Percentiles rank a stretch among this genome's conserved stretches.
Evolutionary conservation across 2,797 vertebrate species (phyloP).

Genomic region (Oceanodroma leucorhoa): DNA sequence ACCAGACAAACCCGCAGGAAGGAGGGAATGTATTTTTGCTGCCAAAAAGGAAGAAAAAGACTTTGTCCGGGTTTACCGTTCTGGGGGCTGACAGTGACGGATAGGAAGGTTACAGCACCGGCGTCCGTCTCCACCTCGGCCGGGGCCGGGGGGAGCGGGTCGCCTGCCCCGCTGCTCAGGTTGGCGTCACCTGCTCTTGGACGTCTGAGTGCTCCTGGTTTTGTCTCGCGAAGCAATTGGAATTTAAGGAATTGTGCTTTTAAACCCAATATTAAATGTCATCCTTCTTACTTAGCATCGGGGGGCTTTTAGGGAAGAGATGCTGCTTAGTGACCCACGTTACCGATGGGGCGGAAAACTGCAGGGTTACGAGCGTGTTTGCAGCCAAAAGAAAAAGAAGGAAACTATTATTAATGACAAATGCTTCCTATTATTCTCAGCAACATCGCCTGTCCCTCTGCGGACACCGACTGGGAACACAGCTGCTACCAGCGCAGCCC

Average conservation of each 20-base stretch:
- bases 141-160: constrained; percentile 21
- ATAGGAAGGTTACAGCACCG: constrained; percentile 43
- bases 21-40: background rate
- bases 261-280: background rate
- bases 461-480: background rate
- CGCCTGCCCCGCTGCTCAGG: constrained; percentile 25
- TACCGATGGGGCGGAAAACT: background rate
- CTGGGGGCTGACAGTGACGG: constrained; percentile 67
- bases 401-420: background rate
- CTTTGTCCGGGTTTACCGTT: background rate
- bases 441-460: background rate
- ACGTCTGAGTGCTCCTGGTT: background rate
- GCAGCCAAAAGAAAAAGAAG: background rate
- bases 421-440: background rate
- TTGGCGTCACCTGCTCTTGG: constrained; percentile 62
- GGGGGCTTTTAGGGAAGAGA: background rate
- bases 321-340: constrained; percentile 31
- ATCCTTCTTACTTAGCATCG: background rate
- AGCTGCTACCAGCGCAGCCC: background rate
- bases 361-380: background rate
- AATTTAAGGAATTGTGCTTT: constrained; percentile 32
- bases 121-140: constrained; percentile 59
- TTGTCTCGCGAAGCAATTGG: background rate
- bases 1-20: background rate
- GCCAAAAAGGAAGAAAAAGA: constrained; percentile 1